phyloP scores from a whole-genome alignment of 2,113 vertebrate species.

The Caloenas nicobarica region DNA sequence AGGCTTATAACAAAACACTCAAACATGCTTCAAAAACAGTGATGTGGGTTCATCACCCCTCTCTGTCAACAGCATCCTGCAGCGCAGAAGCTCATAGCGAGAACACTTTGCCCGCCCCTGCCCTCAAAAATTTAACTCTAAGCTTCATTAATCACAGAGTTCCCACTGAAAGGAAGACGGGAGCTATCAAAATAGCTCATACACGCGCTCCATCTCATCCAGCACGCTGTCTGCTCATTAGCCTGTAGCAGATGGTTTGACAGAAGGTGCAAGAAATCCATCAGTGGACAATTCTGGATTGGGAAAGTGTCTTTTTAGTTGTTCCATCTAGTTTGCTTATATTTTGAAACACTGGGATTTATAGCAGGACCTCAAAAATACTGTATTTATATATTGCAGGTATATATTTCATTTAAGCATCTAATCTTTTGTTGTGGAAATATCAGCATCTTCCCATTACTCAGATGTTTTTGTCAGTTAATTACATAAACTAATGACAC shows the following conservation, averaged over 20 bases:
- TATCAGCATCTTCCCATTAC: neutral
- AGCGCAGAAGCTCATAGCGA: neutral
- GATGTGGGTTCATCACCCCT: fast-evolving
- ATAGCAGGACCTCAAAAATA: neutral
- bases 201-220: conserved; percentile 2
- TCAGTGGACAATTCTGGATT: conserved; percentile 22
- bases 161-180: neutral
- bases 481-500: neutral
- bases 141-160: conserved; percentile 10
- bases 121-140: conserved; percentile 1
- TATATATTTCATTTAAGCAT: neutral
- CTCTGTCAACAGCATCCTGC: neutral
- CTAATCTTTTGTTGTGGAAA: neutral
- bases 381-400: neutral
- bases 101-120: neutral
- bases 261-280: conserved; percentile 61
- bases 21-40: neutral
- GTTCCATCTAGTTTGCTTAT: neutral
- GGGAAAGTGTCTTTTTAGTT: neutral
- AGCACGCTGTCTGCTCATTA: conserved; percentile 25
- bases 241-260: conserved; percentile 56
- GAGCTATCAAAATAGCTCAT: conserved; percentile 45
- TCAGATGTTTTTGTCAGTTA: neutral
- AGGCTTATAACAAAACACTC: neutral
- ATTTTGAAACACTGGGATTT: neutral